Evolutionary conservation across 2,113 vertebrate species (phyloP).

Genomic region (Lophius piscatorius): DNA sequence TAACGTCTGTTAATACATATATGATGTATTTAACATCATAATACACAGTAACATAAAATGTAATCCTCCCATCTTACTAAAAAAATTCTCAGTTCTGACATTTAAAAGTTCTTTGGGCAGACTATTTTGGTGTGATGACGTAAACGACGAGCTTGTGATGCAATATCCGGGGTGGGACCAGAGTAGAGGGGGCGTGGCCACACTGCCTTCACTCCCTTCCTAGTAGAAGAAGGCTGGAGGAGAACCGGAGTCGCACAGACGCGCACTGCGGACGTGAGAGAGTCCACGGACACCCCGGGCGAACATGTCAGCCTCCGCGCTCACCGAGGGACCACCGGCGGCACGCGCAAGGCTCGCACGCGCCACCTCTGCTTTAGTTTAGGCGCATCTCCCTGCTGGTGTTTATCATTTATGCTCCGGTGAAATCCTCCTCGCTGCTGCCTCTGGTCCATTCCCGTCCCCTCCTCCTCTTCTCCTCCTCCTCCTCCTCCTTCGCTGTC

Average conservation of each 20-base stretch:
- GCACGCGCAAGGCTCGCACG: slow-evolving; percentile 27
- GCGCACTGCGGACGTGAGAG: slow-evolving; percentile 55
- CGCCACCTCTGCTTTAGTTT: slow-evolving; percentile 46
- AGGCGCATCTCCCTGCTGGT: slow-evolving; percentile 6
- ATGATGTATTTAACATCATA: no score
- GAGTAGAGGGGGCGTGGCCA: slow-evolving; percentile 71
- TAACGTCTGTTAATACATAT: no score
- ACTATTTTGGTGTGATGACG: slow-evolving; percentile 37
- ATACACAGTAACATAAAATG: no score
- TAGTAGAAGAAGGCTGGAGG: slow-evolving; percentile 57
- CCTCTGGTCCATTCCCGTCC: slow-evolving; percentile 41
- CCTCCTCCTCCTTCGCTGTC: slow-evolving; percentile 46
- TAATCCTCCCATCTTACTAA: no score
- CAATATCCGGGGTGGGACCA: slow-evolving; percentile 73
- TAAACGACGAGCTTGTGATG: slow-evolving; percentile 29
- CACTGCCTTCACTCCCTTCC: slow-evolving; percentile 38
- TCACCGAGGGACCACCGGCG: slow-evolving; percentile 36
- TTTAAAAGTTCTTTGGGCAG: no score
- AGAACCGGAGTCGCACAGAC: slow-evolving; percentile 36
- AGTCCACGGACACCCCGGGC: slow-evolving; percentile 11
- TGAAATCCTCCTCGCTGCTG: slow-evolving; percentile 33
- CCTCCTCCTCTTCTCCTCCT: slow-evolving; percentile 9
- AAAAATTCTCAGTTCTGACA: no score
- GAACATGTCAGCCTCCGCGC: slow-evolving; percentile 59
- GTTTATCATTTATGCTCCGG: slow-evolving; percentile 57